phyloP scores from a whole-genome alignment of 2,113 vertebrate genomes.

The Arvicanthis niloticus region DNA sequence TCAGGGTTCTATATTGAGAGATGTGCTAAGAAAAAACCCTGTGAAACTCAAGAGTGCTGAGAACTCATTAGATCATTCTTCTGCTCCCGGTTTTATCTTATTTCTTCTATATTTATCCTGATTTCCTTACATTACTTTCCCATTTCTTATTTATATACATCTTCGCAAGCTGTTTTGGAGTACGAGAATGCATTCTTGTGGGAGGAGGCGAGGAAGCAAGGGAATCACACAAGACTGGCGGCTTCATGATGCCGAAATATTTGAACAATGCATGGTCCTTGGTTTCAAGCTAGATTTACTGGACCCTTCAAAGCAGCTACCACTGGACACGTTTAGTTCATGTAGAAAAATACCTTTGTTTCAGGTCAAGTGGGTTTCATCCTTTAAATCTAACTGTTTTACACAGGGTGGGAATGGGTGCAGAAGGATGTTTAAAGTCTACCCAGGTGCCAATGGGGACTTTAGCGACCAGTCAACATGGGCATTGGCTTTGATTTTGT shows the following conservation, averaged over 20 bases:
- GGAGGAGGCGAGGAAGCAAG: neutral
- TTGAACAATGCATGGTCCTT: neutral
- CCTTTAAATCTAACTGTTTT: slow-evolving; percentile 35
- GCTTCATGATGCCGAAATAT: slow-evolving; percentile 4
- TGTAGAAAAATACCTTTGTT: slow-evolving; percentile 70
- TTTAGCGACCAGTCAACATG: neutral
- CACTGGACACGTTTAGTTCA: slow-evolving; percentile 30
- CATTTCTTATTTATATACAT: slow-evolving; percentile 16
- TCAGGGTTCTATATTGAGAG: neutral
- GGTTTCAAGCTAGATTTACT: slow-evolving; percentile 58
- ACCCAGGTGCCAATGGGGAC: neutral
- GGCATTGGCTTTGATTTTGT: neutral
- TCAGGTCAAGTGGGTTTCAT: slow-evolving; percentile 63
- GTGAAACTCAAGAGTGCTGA: neutral
- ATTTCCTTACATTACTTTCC: slow-evolving; percentile 31
- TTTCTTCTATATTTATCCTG: slow-evolving; percentile 22
- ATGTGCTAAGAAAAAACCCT: slow-evolving; percentile 24
- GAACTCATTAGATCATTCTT: neutral
- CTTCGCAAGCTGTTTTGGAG: slow-evolving; percentile 39
- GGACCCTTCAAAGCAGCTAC: slow-evolving; percentile 20
- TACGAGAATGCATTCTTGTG: neutral
- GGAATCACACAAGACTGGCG: neutral
- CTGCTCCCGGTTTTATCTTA: slow-evolving; percentile 20
- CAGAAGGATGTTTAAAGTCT: slow-evolving; percentile 24
- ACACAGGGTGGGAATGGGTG: slow-evolving; percentile 1